These are phyloP conservation scores for Zophobas atratus DNA, from an alignment of 1,140 invertebrate genomes.

Conservation along the genomic window DNA sequence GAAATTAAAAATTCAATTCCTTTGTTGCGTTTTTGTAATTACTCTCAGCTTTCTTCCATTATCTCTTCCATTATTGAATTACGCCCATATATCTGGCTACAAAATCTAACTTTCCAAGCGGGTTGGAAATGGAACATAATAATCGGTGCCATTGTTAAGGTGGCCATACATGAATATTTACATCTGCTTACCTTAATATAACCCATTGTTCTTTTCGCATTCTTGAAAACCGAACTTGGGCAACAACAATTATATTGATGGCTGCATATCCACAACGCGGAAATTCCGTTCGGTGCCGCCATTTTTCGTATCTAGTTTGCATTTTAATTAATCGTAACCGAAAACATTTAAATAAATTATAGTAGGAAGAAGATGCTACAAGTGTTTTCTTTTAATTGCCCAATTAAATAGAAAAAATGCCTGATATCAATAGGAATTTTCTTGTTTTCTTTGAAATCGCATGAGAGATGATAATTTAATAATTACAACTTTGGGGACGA, in stretches of 20 bases:
- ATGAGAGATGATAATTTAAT: conserved; percentile 47
- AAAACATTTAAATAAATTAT: conserved; percentile 33
- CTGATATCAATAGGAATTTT: conserved; percentile 19
- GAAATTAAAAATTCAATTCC: conserved; percentile 40
- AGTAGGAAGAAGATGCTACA: conserved; percentile 13
- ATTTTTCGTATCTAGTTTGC: conserved; percentile 26
- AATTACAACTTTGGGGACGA: conserved; percentile 35
- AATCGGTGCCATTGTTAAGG: conserved; percentile 42
- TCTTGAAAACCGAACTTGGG: conserved; percentile 38
- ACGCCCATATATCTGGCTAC: conserved; percentile 26
- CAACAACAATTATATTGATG: conserved; percentile 44
- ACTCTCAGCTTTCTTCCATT: conserved; percentile 45
- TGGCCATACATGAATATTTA: conserved; percentile 46
- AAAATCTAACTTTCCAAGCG: conserved; percentile 46
- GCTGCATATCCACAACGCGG: conserved; percentile 36
- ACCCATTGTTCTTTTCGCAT: conserved; percentile 45
- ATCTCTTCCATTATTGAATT: conserved; percentile 47
- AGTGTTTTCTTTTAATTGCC: conserved; percentile 28
- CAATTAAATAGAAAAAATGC: conserved; percentile 28
- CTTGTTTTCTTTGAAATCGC: conserved; percentile 31
- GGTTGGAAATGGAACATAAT: conserved; percentile 43
- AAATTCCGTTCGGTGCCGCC: conserved; percentile 24
- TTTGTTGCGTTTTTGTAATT: conserved; percentile 40
- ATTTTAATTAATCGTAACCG: conserved; percentile 23
- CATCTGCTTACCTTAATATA: conserved; percentile 49